Evolutionary conservation across 2,797 vertebrate genomes (phyloP).

Genomic region (Lithobates pipiens): DNA sequence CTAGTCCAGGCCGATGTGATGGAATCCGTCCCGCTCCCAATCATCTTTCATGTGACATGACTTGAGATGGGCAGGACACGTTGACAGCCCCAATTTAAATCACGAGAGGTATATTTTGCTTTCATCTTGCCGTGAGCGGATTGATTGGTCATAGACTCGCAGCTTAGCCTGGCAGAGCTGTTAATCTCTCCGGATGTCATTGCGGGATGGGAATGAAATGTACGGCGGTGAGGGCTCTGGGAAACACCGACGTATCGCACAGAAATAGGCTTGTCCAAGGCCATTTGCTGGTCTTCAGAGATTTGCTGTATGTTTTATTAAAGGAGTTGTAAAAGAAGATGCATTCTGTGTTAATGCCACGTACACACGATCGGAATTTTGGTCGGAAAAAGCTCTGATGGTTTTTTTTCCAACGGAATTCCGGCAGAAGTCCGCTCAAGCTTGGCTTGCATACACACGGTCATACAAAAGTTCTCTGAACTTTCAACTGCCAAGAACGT

Average conservation of each 20-base stretch:
- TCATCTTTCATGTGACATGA: slow-evolving; percentile 21
- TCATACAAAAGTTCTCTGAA: too few species aligned
- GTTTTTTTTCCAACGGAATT: too few species aligned
- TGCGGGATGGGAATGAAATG: slow-evolving; percentile 4
- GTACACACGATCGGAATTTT: too few species aligned
- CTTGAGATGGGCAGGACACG: not conserved
- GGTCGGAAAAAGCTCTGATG: too few species aligned
- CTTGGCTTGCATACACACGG: too few species aligned
- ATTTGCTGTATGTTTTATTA: not conserved
- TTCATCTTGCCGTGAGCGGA: slow-evolving; percentile 27
- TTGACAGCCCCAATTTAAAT: slow-evolving; percentile 29
- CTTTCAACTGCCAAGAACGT: too few species aligned
- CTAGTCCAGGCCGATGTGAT: slow-evolving; percentile 2
- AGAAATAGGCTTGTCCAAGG: not conserved
- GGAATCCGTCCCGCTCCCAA: not conserved
- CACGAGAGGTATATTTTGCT: slow-evolving; percentile 25
- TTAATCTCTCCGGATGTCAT: slow-evolving; percentile 23
- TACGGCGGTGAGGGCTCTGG: not conserved
- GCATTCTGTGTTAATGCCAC: too few species aligned
- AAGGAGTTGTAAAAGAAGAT: too few species aligned
- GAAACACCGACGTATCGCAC: not conserved
- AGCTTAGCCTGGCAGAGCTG: slow-evolving; percentile 10
- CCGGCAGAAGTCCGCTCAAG: too few species aligned
- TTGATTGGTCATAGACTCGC: slow-evolving; percentile 34
- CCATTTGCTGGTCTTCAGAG: not conserved